A percentile compares a stretch with the other conserved stretches of the same genome.
Conservation (phyloP, 2,888 invertebrate genomes). For the Heteromyza rotundicornis region DNA sequence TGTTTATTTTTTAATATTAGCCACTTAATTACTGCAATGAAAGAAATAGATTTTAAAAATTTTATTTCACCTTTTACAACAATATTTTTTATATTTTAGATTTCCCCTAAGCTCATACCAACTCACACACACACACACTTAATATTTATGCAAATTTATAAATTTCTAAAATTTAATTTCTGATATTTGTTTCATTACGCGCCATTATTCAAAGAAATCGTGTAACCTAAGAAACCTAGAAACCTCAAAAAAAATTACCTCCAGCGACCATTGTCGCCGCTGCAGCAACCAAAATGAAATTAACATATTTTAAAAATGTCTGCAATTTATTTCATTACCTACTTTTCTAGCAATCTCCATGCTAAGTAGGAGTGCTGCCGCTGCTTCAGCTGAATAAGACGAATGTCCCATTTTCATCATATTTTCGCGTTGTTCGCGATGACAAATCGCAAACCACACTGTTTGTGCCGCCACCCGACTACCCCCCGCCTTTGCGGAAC, state of each 20-base stretch:
- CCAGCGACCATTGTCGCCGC: background rate
- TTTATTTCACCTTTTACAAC: too few species aligned
- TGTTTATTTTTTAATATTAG: too few species aligned
- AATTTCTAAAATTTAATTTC: too few species aligned
- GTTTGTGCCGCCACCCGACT: constrained; percentile 26
- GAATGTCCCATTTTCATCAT: constrained; percentile 37
- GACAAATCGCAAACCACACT: constrained; percentile 37
- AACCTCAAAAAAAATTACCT: background rate
- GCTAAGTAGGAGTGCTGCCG: background rate
- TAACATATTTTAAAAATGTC: constrained; percentile 35
- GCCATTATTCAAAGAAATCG: background rate
- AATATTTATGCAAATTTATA: too few species aligned
- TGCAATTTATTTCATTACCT: constrained; percentile 34
- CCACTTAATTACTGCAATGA: too few species aligned
- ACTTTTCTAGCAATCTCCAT: constrained; percentile 12
- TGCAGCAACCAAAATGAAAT: constrained; percentile 13
- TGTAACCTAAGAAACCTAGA: too few species aligned
- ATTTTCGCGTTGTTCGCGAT: constrained; percentile 35
- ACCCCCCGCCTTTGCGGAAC: constrained; percentile 11
- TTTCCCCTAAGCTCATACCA: too few species aligned
- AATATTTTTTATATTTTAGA: too few species aligned
- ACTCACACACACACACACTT: too few species aligned
- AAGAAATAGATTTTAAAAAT: too few species aligned
- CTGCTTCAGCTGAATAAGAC: constrained; percentile 32
- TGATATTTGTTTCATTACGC: background rate